A percentile compares a stretch with the other conserved stretches of the same genome.
Evolutionary conservation across 1,140 invertebrate genomes (phyloP).

Genomic region (Fopius arisanus): DNA sequence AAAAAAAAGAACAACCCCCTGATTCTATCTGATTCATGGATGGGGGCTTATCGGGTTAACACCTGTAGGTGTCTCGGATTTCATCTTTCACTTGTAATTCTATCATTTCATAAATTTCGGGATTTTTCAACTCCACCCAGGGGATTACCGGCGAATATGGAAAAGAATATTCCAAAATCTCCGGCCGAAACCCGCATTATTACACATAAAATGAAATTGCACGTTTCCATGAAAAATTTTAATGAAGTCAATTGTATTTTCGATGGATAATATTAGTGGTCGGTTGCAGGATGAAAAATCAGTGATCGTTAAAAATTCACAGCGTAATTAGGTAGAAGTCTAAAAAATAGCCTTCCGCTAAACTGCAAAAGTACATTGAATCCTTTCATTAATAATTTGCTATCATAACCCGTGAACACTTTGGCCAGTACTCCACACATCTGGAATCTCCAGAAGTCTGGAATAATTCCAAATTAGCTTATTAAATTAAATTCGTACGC

Average conservation of each 20-base stretch:
- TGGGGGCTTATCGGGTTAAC: slow-evolving; percentile 25
- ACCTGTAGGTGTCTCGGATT: neutral
- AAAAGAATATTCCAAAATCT: too few relatives aligned
- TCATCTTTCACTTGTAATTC: neutral
- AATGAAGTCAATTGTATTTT: too few relatives aligned
- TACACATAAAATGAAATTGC: too few relatives aligned
- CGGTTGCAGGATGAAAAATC: too few relatives aligned
- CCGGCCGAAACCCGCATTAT: neutral
- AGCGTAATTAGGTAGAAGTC: too few relatives aligned
- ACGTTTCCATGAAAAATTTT: too few relatives aligned
- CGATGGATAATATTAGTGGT: too few relatives aligned
- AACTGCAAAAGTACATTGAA: neutral
- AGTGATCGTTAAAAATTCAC: too few relatives aligned
- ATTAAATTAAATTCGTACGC: slow-evolving; percentile 50
- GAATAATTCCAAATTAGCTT: slow-evolving; percentile 51
- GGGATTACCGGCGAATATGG: too few relatives aligned
- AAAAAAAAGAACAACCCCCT: neutral
- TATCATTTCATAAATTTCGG: neutral
- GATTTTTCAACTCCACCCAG: neutral
- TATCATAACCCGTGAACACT: slow-evolving; percentile 31
- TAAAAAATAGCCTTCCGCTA: neutral
- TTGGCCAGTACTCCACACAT: slow-evolving; percentile 37
- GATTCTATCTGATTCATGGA: slow-evolving; percentile 13
- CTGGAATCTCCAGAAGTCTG: slow-evolving; percentile 46
- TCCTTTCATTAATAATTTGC: slow-evolving; percentile 49